Evolutionary conservation across 2,888 invertebrate species (phyloP).

Genomic region (Phrixothrix hirtus): DNA sequence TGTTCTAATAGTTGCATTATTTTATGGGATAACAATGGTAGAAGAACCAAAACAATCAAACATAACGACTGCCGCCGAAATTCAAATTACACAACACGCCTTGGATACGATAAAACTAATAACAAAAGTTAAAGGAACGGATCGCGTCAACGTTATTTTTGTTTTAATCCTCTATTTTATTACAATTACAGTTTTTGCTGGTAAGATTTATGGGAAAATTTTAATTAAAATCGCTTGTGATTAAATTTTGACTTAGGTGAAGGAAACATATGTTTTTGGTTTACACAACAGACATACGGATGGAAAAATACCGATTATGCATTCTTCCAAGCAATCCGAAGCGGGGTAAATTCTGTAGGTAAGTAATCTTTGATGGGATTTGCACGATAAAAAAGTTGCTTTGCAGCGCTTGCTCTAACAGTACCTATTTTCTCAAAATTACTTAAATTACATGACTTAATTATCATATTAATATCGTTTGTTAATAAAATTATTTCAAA

Average conservation of each 20-base stretch:
- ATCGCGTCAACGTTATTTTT: slow-evolving; percentile 1
- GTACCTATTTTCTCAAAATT: slow-evolving; percentile 48
- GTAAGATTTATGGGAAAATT: no score
- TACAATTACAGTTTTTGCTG: background rate
- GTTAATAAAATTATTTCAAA: slow-evolving; percentile 54
- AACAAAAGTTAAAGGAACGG: background rate
- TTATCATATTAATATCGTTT: slow-evolving; percentile 53
- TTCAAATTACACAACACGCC: background rate
- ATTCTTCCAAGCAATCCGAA: slow-evolving; percentile 2
- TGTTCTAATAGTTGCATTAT: background rate
- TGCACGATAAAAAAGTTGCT: background rate
- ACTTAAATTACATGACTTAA: slow-evolving; percentile 51
- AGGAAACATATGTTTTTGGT: slow-evolving; percentile 6
- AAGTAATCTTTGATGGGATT: background rate
- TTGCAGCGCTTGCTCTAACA: slow-evolving; percentile 3
- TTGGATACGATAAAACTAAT: slow-evolving; percentile 1
- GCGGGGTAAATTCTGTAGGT: slow-evolving; percentile 5
- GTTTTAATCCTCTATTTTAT: slow-evolving; percentile 1
- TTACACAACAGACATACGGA: slow-evolving; percentile 1
- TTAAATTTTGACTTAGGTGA: slow-evolving; percentile 4
- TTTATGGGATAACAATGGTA: slow-evolving; percentile 5
- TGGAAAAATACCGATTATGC: slow-evolving; percentile 11
- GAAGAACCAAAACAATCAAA: slow-evolving; percentile 20
- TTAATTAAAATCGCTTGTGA: background rate
- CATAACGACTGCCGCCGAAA: slow-evolving; percentile 11